Conservation (phyloP, 2,113 vertebrate genomes). For the Brevimyrus niger region DNA sequence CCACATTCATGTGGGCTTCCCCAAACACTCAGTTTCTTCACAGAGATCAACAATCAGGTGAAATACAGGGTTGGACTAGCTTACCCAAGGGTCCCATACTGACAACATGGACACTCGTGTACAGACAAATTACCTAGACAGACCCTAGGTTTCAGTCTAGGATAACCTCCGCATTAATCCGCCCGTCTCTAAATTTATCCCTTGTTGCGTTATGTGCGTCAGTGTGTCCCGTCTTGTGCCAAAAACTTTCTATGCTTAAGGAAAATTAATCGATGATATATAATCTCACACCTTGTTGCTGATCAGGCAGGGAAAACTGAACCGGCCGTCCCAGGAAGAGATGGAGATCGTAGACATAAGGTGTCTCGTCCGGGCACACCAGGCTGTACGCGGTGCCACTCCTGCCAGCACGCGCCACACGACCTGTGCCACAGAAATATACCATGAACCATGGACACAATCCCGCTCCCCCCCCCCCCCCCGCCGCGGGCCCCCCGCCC, state of each 20-base stretch:
- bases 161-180: not conserved
- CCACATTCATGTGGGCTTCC: not conserved
- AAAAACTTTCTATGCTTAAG: not conserved
- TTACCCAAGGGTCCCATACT: not conserved
- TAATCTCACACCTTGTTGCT: slow-evolving; percentile 55
- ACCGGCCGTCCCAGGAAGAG: slow-evolving; percentile 80
- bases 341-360: slow-evolving; percentile 83
- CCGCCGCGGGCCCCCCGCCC: too few relatives aligned
- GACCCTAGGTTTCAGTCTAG: not conserved
- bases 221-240: not conserved
- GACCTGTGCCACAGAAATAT: slow-evolving; percentile 55
- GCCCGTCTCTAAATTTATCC: not conserved
- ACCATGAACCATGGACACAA: not conserved
- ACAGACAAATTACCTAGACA: not conserved
- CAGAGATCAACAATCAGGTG: not conserved
- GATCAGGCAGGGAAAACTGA: slow-evolving; percentile 55
- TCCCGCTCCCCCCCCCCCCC: too few relatives aligned
- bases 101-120: not conserved
- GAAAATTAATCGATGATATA: not conserved
- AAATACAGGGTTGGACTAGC: not conserved
- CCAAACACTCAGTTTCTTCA: not conserved
- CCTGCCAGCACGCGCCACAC: slow-evolving; percentile 85
- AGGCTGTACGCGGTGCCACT: slow-evolving; percentile 79
- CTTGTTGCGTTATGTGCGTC: not conserved
- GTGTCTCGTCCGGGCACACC: slow-evolving; percentile 78